Evolutionary conservation across 1,140 invertebrate species (phyloP), one percentile per base, ranked within the genome.

Genomic region (Eueides isabella): DNA sequence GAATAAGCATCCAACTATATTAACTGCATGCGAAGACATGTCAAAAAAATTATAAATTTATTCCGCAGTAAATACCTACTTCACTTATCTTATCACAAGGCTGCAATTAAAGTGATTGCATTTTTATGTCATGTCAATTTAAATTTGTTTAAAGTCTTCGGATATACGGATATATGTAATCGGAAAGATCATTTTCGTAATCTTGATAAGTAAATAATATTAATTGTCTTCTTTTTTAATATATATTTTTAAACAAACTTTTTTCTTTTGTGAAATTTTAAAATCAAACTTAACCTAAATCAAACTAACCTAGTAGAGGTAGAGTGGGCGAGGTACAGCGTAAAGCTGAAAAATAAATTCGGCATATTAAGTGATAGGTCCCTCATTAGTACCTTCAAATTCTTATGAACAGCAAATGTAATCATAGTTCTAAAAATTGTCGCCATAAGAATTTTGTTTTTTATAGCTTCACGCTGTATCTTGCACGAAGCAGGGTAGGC

Each of bases 101-200:
- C 61, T 63, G 14, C 23, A 55, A 68, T 61, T 33, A 35, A 69
- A 69, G 14, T 33, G 16, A 69, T 30, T 69, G 67, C 19, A 69
- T 48, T 61, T 68, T 28, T 29, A 68, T 68, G 44, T 55, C 19
- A 55, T 68, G 33, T 68, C 67, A 61, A 55, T 61, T 55, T 68
- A 14, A 28, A 4, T 61, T 31, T n/a, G 29, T 33, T 68, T 68
- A 33, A 68, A 68, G 66, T 68, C 31, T 68, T n/a, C n/a, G n/a
- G n/a, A 31, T 31, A 31, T 31, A 31, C 7, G 7, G 3, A 31
- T 68, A 68, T 61, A 29, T 61, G 31, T 48, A 44, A 67, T 67
- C 41, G 19, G 4, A 23, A 23, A 61, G 11, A 12, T 30, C 23
- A 33, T 19, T 55, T 55, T 55, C 19, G 19, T 55, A 23, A 23